A percentile compares a stretch with the other conserved stretches of the same genome.
These are phyloP conservation scores for Paragorgia papillata DNA, from an alignment of 92 coral and sea anemone species.

Conservation along the genomic window DNA sequence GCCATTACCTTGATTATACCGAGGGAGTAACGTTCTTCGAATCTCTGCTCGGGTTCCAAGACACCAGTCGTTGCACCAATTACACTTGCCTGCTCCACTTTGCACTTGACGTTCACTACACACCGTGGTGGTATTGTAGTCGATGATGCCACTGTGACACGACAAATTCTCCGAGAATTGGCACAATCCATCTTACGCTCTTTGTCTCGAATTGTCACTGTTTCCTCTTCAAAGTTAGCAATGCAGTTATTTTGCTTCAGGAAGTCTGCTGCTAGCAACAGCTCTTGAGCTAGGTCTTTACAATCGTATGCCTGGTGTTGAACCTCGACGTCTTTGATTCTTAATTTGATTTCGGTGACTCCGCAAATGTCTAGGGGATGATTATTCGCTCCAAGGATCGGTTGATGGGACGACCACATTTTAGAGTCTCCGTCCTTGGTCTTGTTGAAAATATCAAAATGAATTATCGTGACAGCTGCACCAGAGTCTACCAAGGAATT, in stretches of 20 bases:
- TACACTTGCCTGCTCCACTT: not conserved
- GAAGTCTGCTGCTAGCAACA: constrained; percentile 29
- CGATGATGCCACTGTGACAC: constrained; percentile 10
- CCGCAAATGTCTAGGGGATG: constrained; percentile 5
- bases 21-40: not conserved
- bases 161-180: not conserved
- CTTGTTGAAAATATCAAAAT: not conserved
- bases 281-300: constrained; percentile 3
- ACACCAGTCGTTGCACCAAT: constrained; percentile 4
- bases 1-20: constrained; percentile 21
- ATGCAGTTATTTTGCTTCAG: not conserved
- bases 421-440: not conserved
- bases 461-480: constrained; percentile 14
- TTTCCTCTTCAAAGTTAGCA: constrained; percentile 3
- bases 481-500: constrained; percentile 14
- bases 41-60: constrained; percentile 9
- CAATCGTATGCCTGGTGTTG: not conserved
- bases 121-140: not conserved
- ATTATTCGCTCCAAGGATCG: constrained; percentile 13
- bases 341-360: not conserved
- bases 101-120: constrained; percentile 12
- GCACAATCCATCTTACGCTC: not conserved
- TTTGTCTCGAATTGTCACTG: not conserved
- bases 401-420: not conserved
- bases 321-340: not conserved